Percentiles rank a stretch among this genome's conserved stretches.
phyloP scores from a whole-genome alignment of 2,113 vertebrate species.

The Tiliqua scincoides region DNA sequence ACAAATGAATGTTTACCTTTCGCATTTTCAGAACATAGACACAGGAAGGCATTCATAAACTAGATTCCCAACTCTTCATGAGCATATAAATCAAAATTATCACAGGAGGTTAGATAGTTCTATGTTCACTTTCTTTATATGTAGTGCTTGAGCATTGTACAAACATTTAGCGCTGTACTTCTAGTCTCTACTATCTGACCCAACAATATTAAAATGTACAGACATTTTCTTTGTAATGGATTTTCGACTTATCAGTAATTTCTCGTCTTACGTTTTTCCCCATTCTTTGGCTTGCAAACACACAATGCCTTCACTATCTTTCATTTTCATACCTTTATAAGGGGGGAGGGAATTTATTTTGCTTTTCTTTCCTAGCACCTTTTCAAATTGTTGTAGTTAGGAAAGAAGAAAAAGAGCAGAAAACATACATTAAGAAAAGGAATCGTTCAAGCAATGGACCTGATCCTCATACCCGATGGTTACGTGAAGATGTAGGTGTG shows the following conservation, averaged over 20 bases:
- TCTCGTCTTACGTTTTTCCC: slow-evolving; percentile 35
- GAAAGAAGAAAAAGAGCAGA: background rate
- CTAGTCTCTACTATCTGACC: slow-evolving; percentile 30
- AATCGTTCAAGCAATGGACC: background rate
- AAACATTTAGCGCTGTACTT: slow-evolving; percentile 39
- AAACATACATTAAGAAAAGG: background rate
- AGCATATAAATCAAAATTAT: slow-evolving; percentile 38
- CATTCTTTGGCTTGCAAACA: slow-evolving; percentile 29
- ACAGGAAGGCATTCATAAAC: slow-evolving; percentile 2
- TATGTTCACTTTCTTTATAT: slow-evolving; percentile 51
- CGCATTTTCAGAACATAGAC: background rate
- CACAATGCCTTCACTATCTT: background rate
- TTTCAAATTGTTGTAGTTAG: background rate
- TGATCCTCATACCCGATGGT: background rate
- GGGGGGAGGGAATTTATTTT: slow-evolving; percentile 7
- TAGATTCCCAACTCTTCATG: slow-evolving; percentile 20
- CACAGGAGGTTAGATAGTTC: slow-evolving; percentile 28
- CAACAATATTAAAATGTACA: slow-evolving; percentile 40
- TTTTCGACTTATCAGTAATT: slow-evolving; percentile 59
- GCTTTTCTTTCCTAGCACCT: background rate
- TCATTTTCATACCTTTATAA: slow-evolving; percentile 15
- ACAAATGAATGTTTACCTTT: slow-evolving; percentile 30
- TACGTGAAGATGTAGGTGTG: background rate
- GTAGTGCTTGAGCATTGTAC: slow-evolving; percentile 19
- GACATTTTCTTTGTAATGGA: slow-evolving; percentile 26